phyloP scores from a whole-genome alignment of 2,797 vertebrate species.

The Tapirus indicus region DNA sequence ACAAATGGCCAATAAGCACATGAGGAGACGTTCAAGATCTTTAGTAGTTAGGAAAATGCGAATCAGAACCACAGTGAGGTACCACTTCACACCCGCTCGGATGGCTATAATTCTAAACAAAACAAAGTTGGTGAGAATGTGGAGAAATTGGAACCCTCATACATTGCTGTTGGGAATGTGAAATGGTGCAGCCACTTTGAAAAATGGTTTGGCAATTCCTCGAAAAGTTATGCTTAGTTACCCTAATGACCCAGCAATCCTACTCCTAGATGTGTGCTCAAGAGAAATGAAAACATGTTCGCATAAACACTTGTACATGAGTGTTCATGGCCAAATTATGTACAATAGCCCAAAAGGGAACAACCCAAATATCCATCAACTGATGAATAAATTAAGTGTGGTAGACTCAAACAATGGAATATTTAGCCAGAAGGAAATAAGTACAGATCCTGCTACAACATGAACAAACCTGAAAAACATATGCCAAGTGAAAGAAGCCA shows the following conservation, averaged over 20 bases:
- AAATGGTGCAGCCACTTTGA: neutral
- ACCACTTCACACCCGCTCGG: neutral
- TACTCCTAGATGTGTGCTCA: neutral
- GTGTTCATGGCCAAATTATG: neutral
- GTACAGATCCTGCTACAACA: neutral
- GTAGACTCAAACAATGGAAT: neutral
- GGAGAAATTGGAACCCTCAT: neutral
- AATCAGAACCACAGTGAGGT: neutral
- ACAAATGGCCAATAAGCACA: neutral
- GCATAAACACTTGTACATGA: neutral
- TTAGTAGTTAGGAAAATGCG: slow-evolving; percentile 12
- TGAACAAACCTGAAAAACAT: neutral
- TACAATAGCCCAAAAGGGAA: neutral
- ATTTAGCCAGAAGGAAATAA: neutral
- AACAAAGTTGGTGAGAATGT: neutral
- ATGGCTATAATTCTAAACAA: slow-evolving; percentile 13
- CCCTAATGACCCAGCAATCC: neutral
- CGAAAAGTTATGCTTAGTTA: neutral
- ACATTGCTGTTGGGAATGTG: neutral
- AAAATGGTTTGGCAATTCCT: slow-evolving; percentile 6
- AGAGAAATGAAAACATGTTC: slow-evolving; percentile 13
- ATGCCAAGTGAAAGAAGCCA: neutral
- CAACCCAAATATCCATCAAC: neutral
- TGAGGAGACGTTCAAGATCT: neutral
- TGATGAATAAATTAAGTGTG: neutral